These are phyloP conservation scores for Chrosomus eos DNA, from an alignment of 2,797 vertebrate species.

Conservation along the genomic window DNA sequence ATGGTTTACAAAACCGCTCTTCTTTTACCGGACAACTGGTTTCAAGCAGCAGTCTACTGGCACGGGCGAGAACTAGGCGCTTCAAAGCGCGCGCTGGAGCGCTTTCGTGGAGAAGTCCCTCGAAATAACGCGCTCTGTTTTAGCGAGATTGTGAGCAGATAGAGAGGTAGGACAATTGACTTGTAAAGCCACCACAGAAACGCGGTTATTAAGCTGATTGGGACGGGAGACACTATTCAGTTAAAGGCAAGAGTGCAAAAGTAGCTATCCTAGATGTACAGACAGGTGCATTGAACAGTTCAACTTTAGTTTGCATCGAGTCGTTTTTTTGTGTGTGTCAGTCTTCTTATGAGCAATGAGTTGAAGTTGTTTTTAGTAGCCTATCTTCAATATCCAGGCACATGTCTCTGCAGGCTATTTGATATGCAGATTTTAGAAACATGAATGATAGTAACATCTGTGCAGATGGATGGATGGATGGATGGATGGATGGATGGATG, in stretches of 20 bases:
- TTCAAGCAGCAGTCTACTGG: neutral
- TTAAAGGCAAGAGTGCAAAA: slow-evolving; percentile 1
- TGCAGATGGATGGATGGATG: rapidly evolving
- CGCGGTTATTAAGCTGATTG: neutral
- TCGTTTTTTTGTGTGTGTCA: neutral
- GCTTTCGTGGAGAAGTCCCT: neutral
- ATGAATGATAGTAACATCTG: neutral
- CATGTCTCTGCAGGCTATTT: slow-evolving; percentile 2
- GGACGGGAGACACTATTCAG: neutral
- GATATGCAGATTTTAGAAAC: slow-evolving; percentile 18
- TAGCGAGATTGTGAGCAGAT: neutral
- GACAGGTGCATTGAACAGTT: slow-evolving; percentile 28
- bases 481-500: neutral
- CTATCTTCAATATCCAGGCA: neutral
- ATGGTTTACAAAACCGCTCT: slow-evolving; percentile 48
- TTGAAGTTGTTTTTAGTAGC: neutral
- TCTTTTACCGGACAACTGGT: slow-evolving; percentile 10
- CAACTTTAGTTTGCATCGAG: neutral
- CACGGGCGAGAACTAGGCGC: neutral
- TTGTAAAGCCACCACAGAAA: neutral
- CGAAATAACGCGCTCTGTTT: neutral
- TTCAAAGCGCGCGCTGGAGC: slow-evolving; percentile 29
- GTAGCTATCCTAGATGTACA: neutral
- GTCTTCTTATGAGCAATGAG: neutral
- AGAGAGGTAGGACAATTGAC: neutral